Evolutionary conservation across 2,888 invertebrate genomes (phyloP).

Genomic region (Protodeltote pygarga): DNA sequence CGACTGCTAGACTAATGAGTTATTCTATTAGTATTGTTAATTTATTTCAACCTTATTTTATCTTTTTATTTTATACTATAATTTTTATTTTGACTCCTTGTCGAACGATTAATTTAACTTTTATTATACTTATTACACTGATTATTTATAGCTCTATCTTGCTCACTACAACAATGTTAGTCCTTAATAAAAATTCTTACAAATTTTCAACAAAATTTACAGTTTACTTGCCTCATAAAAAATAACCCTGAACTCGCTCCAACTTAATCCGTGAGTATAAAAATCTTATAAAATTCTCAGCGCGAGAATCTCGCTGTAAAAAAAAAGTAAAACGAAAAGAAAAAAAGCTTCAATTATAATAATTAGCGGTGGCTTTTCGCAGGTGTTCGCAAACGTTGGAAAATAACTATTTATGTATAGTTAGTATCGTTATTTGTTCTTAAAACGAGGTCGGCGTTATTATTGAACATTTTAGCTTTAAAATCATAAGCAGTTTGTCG

Average conservation of each 20-base stretch:
- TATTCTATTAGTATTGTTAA: too few relatives aligned
- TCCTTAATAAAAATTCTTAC: constrained; percentile 2
- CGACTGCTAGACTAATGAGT: too few relatives aligned
- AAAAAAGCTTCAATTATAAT: constrained; percentile 40
- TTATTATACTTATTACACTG: too few relatives aligned
- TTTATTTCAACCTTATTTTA: too few relatives aligned
- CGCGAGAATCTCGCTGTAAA: constrained; percentile 18
- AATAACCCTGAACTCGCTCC: constrained; percentile 19
- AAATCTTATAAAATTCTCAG: constrained; percentile 41
- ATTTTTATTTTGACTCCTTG: too few relatives aligned
- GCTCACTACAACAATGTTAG: too few relatives aligned
- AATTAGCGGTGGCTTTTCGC: constrained; percentile 30
- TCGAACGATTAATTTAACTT: too few relatives aligned
- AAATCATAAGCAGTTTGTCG: too few relatives aligned
- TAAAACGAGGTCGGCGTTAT: background rate
- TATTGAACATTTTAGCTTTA: background rate
- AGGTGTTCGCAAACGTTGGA: constrained; percentile 3
- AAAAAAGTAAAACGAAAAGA: constrained; percentile 21
- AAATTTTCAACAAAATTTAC: constrained; percentile 12
- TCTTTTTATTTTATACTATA: too few relatives aligned
- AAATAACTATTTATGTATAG: background rate
- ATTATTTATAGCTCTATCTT: too few relatives aligned
- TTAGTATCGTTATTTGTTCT: background rate
- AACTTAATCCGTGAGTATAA: constrained; percentile 35
- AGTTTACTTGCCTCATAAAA: constrained; percentile 16